Base-by-base conservation (phyloP, 2,113 vertebrate genomes). In the Pipra filicauda region DNA sequence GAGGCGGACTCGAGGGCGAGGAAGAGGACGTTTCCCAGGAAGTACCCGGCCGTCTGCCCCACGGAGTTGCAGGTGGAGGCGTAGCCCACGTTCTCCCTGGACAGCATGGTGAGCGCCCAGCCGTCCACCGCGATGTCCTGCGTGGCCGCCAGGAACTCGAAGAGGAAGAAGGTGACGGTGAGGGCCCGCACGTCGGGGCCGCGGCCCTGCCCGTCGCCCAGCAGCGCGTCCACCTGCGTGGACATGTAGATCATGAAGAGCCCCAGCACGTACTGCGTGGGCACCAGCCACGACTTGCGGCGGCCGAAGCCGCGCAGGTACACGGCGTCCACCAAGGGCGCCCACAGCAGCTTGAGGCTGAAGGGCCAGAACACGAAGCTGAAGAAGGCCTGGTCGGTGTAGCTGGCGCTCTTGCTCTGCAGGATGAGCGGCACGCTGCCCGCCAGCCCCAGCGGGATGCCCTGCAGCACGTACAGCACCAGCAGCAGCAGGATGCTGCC, bases 341-440 rank as follows among this genome's bases (percentile, higher is more conserved):
- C 99, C 99, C 99, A 99, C 19, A 99, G 97, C 92, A 99, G 97
- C 92, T 99, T 99, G 66, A 99, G 98, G 65, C 99, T 99, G 93
- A 99, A 99, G 8, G 99, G 99, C 99, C 99, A 99, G 89, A 99
- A 99, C 55, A 99, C 99, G 28, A 99, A 98, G 97, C 99, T 99
- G 97, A 99, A 99, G 96, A 98, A 99, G 43, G 99, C 99, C 91
- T 99, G 99, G 97, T 99, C 99, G 31, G 97, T 99, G 96, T 99
- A 99, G 97, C 99, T 99, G 64, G 99, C 98, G 3, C 83, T 99
- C 95, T 98, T 99, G 97, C 99, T 98, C 96, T 99, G 99, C 94
- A 99, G 88, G 88, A 99, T 99, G 82, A 99, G 98, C 6, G 99
- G 99, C 41, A 99, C 98, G 97, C 99, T 99, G 27, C 99, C 99